Percentiles rank a stretch among this genome's conserved stretches.
These are phyloP conservation scores for Pegea sp. DNA, from an alignment of 23 tunicate genomes.

Conservation along the genomic window DNA sequence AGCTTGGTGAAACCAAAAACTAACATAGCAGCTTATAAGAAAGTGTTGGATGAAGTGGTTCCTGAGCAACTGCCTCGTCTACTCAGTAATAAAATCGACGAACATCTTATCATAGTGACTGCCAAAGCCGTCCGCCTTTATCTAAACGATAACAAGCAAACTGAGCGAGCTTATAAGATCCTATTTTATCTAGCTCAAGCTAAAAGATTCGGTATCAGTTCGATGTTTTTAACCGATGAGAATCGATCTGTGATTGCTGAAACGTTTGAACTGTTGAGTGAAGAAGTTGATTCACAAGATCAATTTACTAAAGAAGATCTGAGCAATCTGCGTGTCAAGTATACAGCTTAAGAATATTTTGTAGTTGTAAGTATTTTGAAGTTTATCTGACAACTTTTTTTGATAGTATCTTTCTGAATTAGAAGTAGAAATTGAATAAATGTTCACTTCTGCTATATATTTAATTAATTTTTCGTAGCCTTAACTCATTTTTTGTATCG, in stretches of 20 bases:
- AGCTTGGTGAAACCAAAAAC: constrained; percentile 36
- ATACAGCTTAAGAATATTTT: too few relatives aligned
- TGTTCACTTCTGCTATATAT: too few relatives aligned
- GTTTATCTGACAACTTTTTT: too few relatives aligned
- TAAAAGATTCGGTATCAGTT: background rate
- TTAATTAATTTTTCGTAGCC: too few relatives aligned
- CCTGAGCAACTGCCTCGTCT: constrained; percentile 16
- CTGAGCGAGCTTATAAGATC: constrained; percentile 23
- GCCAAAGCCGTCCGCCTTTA: constrained; percentile 27
- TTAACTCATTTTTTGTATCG: too few relatives aligned
- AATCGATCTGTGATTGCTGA: background rate
- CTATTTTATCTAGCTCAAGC: constrained; percentile 20
- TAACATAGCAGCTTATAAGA: constrained; percentile 28
- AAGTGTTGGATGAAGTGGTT: constrained; percentile 15
- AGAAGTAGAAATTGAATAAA: too few relatives aligned
- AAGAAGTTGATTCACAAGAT: too few relatives aligned
- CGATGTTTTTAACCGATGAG: background rate
- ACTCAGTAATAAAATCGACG: constrained; percentile 67
- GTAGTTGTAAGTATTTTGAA: too few relatives aligned
- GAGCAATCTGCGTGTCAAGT: too few relatives aligned
- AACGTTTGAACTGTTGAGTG: too few relatives aligned
- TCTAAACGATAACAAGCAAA: background rate
- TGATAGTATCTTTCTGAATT: too few relatives aligned
- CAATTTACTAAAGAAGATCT: too few relatives aligned
- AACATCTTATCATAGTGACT: constrained; percentile 37